Conservation (phyloP, 2,888 invertebrate genomes). For the Lasioglossum marginatum region DNA sequence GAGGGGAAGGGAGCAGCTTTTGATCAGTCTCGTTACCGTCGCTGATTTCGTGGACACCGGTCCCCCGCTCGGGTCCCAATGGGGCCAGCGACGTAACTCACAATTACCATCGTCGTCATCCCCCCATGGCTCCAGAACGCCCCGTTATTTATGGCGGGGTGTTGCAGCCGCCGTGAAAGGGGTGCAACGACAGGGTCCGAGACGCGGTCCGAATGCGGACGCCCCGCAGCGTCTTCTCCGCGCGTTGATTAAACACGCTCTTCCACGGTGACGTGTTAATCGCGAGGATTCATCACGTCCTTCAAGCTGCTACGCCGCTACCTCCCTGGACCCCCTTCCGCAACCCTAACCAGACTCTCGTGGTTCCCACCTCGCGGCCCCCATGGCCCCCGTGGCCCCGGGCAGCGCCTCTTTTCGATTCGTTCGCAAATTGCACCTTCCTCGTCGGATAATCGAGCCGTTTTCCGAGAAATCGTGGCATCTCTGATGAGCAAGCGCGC, state of each 20-base stretch:
- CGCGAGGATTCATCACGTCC: constrained; percentile 79
- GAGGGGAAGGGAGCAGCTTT: constrained; percentile 26
- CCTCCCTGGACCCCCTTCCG: neutral
- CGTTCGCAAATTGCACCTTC: constrained; percentile 7
- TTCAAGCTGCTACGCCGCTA: constrained; percentile 45
- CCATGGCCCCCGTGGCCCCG: constrained; percentile 33
- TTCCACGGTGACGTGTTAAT: constrained; percentile 81
- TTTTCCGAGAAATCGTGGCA: constrained; percentile 35
- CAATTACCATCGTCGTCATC: constrained; percentile 79
- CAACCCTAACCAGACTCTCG: constrained; percentile 16
- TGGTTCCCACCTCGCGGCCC: neutral
- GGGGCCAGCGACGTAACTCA: constrained; percentile 74
- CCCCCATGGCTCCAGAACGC: constrained; percentile 70
- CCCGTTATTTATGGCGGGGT: constrained; percentile 80
- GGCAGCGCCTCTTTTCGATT: constrained; percentile 28
- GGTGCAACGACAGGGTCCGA: constrained; percentile 69
- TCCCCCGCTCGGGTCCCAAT: constrained; percentile 33
- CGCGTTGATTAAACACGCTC: constrained; percentile 81
- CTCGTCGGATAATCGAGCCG: neutral
- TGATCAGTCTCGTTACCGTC: constrained; percentile 68
- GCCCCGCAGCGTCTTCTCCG: constrained; percentile 80
- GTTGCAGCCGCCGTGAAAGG: constrained; percentile 69
- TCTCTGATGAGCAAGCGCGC: neutral
- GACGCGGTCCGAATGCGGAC: constrained; percentile 75
- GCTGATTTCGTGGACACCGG: constrained; percentile 54